Conservation (phyloP, 2,888 invertebrate species). For the Thymelicus sylvestris region DNA sequence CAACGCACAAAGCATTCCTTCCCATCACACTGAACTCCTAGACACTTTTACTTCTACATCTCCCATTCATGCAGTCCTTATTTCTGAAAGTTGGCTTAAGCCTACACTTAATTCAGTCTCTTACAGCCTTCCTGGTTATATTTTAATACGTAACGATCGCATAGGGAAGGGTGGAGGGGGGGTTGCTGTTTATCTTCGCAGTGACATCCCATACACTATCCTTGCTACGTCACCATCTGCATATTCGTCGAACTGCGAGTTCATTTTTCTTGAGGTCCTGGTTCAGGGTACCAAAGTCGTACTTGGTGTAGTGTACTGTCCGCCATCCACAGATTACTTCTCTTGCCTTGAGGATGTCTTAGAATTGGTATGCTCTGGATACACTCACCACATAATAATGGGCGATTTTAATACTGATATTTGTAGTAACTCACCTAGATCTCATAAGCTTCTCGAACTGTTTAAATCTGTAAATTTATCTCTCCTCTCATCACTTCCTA, state of each 20-base stretch:
- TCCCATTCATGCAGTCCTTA: not conserved
- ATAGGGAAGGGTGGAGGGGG: not conserved
- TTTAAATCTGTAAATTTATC: not conserved
- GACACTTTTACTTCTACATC: not conserved
- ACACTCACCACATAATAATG: not conserved
- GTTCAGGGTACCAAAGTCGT: not conserved
- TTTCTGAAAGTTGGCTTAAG: conserved; percentile 13
- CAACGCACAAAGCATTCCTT: conserved; percentile 3
- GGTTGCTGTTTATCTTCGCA: conserved; percentile 2
- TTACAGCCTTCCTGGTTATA: conserved; percentile 1
- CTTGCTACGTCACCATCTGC: too few species aligned
- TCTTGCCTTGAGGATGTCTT: not conserved
- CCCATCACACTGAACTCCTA: not conserved
- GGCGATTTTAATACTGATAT: not conserved
- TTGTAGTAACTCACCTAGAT: not conserved
- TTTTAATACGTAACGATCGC: not conserved
- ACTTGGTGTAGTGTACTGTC: not conserved
- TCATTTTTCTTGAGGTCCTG: not conserved
- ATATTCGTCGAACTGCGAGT: not conserved
- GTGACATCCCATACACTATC: not conserved
- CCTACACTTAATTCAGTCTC: not conserved
- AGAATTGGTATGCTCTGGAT: not conserved
- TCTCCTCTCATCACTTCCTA: not conserved
- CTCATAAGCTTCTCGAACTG: not conserved
- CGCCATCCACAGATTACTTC: not conserved